Percentiles rank a stretch among this genome's conserved stretches.
Conservation (phyloP, 2,113 vertebrate species). For the Daboia siamensis region DNA sequence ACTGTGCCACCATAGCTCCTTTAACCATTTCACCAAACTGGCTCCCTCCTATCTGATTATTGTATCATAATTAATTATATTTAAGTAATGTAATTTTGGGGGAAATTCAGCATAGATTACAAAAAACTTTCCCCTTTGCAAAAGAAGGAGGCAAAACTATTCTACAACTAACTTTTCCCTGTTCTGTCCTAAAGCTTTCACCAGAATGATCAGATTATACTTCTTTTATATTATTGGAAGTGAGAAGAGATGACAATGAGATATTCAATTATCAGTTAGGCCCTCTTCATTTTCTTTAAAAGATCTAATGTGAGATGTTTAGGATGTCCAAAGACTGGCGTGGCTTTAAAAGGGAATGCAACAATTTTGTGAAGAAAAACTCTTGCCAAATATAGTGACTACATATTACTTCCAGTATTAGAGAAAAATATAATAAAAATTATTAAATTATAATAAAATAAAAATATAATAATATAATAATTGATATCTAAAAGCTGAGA, state of each 20-base stretch:
- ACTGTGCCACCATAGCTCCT: no score
- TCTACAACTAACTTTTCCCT: background rate
- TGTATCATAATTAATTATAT: background rate
- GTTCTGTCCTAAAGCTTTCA: no score
- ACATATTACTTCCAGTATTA: background rate
- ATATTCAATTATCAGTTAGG: background rate
- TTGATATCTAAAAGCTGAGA: background rate
- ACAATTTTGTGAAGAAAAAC: background rate
- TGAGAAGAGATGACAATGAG: no score
- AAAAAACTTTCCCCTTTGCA: background rate
- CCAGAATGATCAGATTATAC: no score
- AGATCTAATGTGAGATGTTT: background rate
- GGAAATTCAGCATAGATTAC: background rate
- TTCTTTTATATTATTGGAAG: no score
- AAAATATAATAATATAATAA: background rate
- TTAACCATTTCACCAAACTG: background rate
- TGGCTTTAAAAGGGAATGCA: background rate
- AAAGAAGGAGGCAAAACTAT: background rate
- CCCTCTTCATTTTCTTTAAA: background rate
- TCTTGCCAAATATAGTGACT: background rate
- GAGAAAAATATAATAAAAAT: background rate
- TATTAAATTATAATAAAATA: no score
- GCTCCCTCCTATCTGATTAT: background rate
- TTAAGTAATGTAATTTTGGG: background rate
- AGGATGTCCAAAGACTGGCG: background rate